Base-by-base conservation (phyloP, 2,888 invertebrate genomes). In the Nycteola revayana region DNA sequence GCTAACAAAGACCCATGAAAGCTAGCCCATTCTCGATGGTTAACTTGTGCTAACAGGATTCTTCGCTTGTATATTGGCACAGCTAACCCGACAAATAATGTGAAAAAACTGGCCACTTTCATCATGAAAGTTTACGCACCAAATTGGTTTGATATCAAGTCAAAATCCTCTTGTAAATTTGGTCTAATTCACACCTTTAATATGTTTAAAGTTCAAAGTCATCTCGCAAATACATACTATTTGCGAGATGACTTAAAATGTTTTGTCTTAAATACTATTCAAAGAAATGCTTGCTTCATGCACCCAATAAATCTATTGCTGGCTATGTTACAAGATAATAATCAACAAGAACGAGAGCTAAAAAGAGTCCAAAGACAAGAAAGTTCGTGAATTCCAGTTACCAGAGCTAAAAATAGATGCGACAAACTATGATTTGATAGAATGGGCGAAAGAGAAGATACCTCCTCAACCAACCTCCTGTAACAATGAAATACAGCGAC, bases 41-140 rank as follows among this genome's bases (percentile, higher is more conserved):
- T 29, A 3, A 29, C 23, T 11, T 3, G n/a, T 7, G 29, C 29
- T 4, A 29, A 29, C 11, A 2, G 29, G 5, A 29, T 29, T 4
- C 8, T 29, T 6, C 29, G 22, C 8, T n/a, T 29, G 3, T 23
- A 29, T n/a, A 42, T 57, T 10, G 26, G 45, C 10, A 40, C 37
- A 5, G 24, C 28, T 36, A 28, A 8, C 9, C 49, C 50, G 4
- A 25, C 41, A 18, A 36, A 39, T 17, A 45, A 52, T 21, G 23
- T 55, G 3, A 20, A 40, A 1, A 34, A 5, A 32, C 22, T 44
- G 4, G 49, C 49, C 8, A 45, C 44, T 5, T 60, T 32, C 37
- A 26, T 58, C 8, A 41, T 59, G 1, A 59, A 52, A 50, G 50
- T 47, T 21, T 59, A 56, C 28, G 56, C 55, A 25, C 49, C 54